A percentile compares a stretch with the other conserved stretches of the same genome.
phyloP scores from a whole-genome alignment of 2,888 invertebrate genomes.

The Dichetophora obliterata region DNA sequence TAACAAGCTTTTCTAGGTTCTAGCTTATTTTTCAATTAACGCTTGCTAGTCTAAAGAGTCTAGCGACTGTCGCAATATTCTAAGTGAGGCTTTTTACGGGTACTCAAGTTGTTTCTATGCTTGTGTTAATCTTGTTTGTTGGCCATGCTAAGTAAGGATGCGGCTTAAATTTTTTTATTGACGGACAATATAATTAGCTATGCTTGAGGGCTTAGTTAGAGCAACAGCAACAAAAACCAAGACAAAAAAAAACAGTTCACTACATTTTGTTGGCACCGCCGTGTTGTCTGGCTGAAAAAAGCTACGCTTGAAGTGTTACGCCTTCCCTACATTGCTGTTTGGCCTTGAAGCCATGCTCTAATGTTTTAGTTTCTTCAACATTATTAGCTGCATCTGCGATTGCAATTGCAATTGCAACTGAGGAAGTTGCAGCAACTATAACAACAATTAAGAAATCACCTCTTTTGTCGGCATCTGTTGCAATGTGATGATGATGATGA shows the following conservation, averaged over 20 bases:
- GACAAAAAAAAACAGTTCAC: background rate
- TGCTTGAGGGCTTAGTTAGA: constrained; percentile 50
- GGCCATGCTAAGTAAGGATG: background rate
- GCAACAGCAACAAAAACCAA: constrained; percentile 30
- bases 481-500: background rate
- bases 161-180: constrained; percentile 8
- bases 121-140: too few species aligned
- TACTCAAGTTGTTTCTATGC: too few species aligned
- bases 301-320: constrained; percentile 15
- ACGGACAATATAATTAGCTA: constrained; percentile 44
- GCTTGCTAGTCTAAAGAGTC: background rate
- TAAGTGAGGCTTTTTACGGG: too few species aligned
- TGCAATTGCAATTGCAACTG: constrained; percentile 6
- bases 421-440: constrained; percentile 28
- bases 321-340: constrained; percentile 11
- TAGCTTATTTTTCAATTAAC: background rate
- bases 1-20: background rate
- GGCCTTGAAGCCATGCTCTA: constrained; percentile 6
- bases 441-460: background rate
- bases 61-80: background rate
- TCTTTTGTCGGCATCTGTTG: background rate
- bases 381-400: background rate
- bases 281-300: constrained; percentile 6
- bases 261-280: constrained; percentile 15
- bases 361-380: background rate